Evolutionary conservation across 2,113 vertebrate genomes (phyloP), one percentile per base, ranked within the genome.

Genomic region (Dermatemys mawii): DNA sequence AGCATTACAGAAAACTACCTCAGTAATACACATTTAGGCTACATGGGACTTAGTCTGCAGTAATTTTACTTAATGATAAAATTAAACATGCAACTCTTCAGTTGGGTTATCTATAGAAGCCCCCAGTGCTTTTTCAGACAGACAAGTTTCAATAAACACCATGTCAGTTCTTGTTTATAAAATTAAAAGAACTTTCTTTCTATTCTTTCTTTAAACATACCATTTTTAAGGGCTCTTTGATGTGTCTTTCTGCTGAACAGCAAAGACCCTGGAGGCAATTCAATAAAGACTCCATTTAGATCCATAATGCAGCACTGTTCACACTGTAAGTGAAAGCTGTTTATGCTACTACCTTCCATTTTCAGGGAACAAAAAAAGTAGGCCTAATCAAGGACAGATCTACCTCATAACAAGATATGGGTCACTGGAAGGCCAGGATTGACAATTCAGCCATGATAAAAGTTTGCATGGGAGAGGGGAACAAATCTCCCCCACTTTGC

Each of bases 111-210:
- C 88, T 96, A 1, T 90, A 75, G 94, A 91, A 96, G 87, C n/a
- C 55, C 73, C 46, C 57, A 54, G 83, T 44, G 79, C 78, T 93
- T 86, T 92, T 97, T 78, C 83, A 96, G 90, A 94, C n/a, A 89
- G 73, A 53, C 50, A 93, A 87, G 78, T 95, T 97, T 97, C 90
- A 96, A 93, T 97, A 97, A 98, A 97, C 90, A 94, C 3, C 41
- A 14, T 73, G 83, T 89, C 96, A 97, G 35, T 32, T 81, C 75
- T 81, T 96, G 81, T 94, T 97, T 95, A 97, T 54, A 92, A 87
- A 90, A 86, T 78, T 93, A 89, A 81, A 95, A 95, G 14, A 81
- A 79, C 2, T 2, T 89, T 87, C 92, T 88, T n/a, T 55, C 48
- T 79, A 48, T 91, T 44, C 87, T 97, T 93, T 93, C 83, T 96